Conservation (phyloP, 2,888 invertebrate species). For the Scaptomyza parva region DNA sequence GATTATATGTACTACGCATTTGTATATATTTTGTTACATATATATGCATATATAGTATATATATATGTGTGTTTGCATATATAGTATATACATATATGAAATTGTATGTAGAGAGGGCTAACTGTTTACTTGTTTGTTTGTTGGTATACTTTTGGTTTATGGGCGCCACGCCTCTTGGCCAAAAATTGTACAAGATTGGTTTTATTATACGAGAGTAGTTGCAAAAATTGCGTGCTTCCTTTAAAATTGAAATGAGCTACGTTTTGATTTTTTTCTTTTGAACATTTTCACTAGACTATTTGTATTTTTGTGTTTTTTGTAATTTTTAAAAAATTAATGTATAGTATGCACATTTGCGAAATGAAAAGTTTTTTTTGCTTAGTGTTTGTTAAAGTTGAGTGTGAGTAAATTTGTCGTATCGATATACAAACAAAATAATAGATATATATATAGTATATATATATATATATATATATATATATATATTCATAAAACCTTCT, state of each 20-base stretch:
- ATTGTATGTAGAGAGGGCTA: slow-evolving; percentile 69
- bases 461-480: slow-evolving; percentile 15
- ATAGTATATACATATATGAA: slow-evolving; percentile 28
- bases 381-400: slow-evolving; percentile 35
- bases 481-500: slow-evolving; percentile 66
- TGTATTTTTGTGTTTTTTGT: slow-evolving; percentile 11
- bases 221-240: slow-evolving; percentile 67
- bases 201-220: slow-evolving; percentile 57
- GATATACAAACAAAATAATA: slow-evolving; percentile 51
- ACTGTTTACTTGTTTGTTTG: slow-evolving; percentile 55
- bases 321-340: slow-evolving; percentile 19
- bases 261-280: slow-evolving; percentile 57
- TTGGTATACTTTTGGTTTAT: slow-evolving; percentile 38
- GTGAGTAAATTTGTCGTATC: slow-evolving; percentile 20
- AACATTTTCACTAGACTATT: slow-evolving; percentile 46
- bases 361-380: slow-evolving; percentile 39
- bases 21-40: no score
- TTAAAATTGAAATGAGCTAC: slow-evolving; percentile 78
- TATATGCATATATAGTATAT: neutral
- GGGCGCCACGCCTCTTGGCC: slow-evolving; percentile 22
- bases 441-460: slow-evolving; percentile 38
- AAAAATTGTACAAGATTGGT: slow-evolving; percentile 69
- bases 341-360: slow-evolving; percentile 42
- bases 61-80: slow-evolving; percentile 37
- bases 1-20: slow-evolving; percentile 61